These are phyloP conservation scores for Crocidura indochinensis DNA, from an alignment of 2,797 vertebrate genomes.

Conservation along the genomic window DNA sequence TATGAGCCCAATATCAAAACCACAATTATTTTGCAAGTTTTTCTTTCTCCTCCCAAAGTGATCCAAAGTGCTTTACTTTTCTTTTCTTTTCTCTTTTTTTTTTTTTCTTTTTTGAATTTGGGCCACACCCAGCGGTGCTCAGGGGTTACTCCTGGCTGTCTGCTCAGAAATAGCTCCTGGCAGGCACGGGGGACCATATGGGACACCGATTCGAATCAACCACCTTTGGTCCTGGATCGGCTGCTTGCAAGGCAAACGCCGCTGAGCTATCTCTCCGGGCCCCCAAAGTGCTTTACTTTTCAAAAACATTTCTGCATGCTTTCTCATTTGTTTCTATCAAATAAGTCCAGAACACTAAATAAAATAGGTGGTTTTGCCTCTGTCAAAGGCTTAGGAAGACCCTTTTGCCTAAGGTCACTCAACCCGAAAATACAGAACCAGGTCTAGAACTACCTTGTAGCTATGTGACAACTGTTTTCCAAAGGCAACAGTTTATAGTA, in stretches of 20 bases:
- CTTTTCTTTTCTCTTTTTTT: no score
- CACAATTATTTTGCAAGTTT: background rate
- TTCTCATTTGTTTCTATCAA: conserved; percentile 39
- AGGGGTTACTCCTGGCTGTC: no score
- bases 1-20: background rate
- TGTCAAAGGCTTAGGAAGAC: background rate
- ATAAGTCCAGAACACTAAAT: background rate
- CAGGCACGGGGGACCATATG: no score
- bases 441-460: background rate
- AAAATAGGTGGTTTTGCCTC: conserved; percentile 10
- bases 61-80: background rate
- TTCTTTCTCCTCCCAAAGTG: background rate
- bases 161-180: no score
- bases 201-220: no score
- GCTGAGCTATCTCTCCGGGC: no score
- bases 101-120: no score
- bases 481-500: background rate
- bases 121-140: no score
- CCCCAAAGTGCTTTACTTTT: no score
- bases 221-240: no score
- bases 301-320: conserved; percentile 43
- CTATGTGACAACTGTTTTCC: conserved; percentile 4
- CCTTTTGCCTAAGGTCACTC: conserved; percentile 12
- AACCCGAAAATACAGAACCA: conserved; percentile 20
- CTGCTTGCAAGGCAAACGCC: no score